Conservation (phyloP, 2,113 vertebrate genomes). For the Parus major region DNA sequence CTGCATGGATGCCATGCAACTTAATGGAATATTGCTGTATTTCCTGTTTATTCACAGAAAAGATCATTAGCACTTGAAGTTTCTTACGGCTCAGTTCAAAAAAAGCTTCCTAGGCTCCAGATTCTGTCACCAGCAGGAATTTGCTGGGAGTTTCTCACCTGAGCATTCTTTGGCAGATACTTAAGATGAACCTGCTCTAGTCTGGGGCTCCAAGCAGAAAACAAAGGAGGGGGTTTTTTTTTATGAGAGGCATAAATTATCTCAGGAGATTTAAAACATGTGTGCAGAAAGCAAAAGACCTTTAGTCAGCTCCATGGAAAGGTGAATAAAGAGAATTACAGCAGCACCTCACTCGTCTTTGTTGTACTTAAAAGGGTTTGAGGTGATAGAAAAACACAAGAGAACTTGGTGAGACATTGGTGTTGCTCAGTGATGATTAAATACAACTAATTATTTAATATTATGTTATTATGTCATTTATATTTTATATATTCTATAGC, state of each 20-base stretch:
- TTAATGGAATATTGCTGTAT: neutral
- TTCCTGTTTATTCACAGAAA: neutral
- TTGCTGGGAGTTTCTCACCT: neutral
- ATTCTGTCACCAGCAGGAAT: neutral
- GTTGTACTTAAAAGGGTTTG: neutral
- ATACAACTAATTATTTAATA: neutral
- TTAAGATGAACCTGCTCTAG: neutral
- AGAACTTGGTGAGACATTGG: neutral
- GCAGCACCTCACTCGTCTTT: neutral
- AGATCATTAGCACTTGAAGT: neutral
- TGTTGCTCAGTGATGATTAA: neutral
- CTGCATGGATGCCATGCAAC: accelerated
- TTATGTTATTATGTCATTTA: accelerated
- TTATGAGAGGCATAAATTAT: neutral
- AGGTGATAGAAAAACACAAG: neutral
- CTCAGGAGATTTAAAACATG: neutral
- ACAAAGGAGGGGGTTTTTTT: neutral
- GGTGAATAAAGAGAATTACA: neutral
- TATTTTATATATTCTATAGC: accelerated
- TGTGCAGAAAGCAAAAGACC: accelerated
- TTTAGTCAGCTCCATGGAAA: neutral
- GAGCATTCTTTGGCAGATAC: neutral
- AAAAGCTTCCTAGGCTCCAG: neutral
- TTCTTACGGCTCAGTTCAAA: neutral
- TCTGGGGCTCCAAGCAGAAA: neutral